These are phyloP conservation scores for Leptestheria dahalacensis DNA, from an alignment of 1,140 invertebrate genomes.

Conservation along the genomic window DNA sequence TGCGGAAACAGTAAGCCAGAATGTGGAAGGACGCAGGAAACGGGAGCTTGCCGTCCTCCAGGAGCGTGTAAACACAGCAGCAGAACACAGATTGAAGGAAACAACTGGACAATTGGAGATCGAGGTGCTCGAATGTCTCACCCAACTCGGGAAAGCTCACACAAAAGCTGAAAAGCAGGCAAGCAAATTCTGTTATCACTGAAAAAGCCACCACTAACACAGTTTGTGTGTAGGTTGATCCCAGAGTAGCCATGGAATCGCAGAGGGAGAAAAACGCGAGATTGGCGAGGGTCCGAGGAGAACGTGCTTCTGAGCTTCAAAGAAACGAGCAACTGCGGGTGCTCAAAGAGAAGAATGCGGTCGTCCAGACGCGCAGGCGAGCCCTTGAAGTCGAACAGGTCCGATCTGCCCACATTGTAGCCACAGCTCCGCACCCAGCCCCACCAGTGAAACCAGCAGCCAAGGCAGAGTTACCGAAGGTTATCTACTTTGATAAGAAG, in stretches of 20 bases:
- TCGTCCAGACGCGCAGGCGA: neutral
- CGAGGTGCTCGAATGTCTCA: constrained; percentile 4
- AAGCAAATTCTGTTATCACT: neutral
- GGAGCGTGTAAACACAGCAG: neutral
- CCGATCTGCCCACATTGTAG: neutral
- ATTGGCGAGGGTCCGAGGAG: neutral
- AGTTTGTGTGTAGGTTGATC: neutral
- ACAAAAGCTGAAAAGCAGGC: neutral
- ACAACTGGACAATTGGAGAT: neutral
- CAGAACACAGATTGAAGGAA: neutral
- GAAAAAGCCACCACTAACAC: neutral
- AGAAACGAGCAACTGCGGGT: neutral
- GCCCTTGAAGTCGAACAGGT: constrained; percentile 4
- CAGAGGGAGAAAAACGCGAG: neutral
- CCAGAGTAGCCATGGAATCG: neutral
- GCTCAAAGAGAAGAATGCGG: neutral
- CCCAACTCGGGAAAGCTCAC: neutral
- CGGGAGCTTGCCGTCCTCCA: neutral
- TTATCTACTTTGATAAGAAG: constrained; percentile 4
- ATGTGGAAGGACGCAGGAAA: neutral
- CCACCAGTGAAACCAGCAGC: neutral
- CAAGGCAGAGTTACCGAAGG: constrained; percentile 1
- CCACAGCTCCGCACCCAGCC: neutral
- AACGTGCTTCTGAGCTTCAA: neutral
- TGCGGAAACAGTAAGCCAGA: neutral